Base-by-base conservation (phyloP, 1,140 invertebrate species). In the Cataglyphis hispanica region DNA sequence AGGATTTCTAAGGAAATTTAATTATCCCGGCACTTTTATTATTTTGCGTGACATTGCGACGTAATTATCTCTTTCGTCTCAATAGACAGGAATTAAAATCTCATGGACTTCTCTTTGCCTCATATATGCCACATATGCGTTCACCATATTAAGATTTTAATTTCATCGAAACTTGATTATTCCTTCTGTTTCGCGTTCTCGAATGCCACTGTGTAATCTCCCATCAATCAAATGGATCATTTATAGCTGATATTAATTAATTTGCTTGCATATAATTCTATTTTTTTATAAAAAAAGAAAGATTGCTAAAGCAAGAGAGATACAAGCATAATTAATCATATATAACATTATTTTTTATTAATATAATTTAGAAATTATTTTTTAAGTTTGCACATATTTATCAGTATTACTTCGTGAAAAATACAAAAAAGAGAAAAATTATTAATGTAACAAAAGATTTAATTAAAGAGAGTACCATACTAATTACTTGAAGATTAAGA, bases 41-140 rank as follows among this genome's bases (percentile, higher is more conserved):
- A 89, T 89, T 88, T 89, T 86, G 61, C 60, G 60, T 43, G 75
- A 53, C 87, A 89, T 88, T 88, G 75, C 75, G 67, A 64, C 27
- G 61, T 89, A 88, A 89, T 89, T 76, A 89, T 89, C 75, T 56
- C 37, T 53, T 56, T 67, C 63, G 58, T 88, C 74, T 89, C 86
- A 88, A 89, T 86, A 46, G 56, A 10, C 69, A 74, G 61, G 83
- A 61, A 89, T 89, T 89, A 86, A 88, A 89, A 88, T 88, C 75
- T 89, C 87, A 37, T 50, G 34, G 50, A 85, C 46, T 86, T 67
- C 69, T 74, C 63, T 60, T 34, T 46, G 8, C 16, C 4, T 64
- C 25, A 6, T 50, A 81, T 11, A 0, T 50, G 25, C 10, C 67
- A 50, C 63, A 46, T 46, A 13, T n/a, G 69, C 69, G 61, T 61